These are phyloP conservation scores for Trichoplusia ni DNA, from an alignment of 1,140 invertebrate species.

Conservation along the genomic window DNA sequence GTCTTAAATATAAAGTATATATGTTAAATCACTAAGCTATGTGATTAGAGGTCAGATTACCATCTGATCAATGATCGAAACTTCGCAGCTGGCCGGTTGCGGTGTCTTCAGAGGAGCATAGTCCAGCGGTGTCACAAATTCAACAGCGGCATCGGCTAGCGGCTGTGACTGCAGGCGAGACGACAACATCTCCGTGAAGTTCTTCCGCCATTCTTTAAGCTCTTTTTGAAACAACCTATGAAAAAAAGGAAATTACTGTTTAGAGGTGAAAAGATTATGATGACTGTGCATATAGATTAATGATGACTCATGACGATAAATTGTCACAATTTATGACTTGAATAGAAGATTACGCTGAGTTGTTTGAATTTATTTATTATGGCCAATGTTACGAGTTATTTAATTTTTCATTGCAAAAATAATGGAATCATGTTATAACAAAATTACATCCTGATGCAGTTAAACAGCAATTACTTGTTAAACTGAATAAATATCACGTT, in stretches of 20 bases:
- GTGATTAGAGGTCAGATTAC: no score
- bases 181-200: constrained; percentile 40
- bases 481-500: no score
- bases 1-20: background rate
- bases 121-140: constrained; percentile 3
- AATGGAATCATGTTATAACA: no score
- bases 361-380: no score
- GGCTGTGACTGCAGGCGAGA: constrained; percentile 10
- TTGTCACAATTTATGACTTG: no score
- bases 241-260: background rate
- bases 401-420: no score
- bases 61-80: constrained; percentile 59
- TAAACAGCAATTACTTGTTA: no score
- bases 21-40: constrained; percentile 17
- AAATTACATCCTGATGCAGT: no score
- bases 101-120: constrained; percentile 40
- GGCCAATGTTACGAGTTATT: no score
- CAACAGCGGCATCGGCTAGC: background rate
- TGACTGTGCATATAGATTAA: background rate
- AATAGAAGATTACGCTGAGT: no score
- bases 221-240: constrained; percentile 48
- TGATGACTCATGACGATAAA: no score
- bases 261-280: background rate
- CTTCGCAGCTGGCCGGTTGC: constrained; percentile 47
- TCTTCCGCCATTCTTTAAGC: constrained; percentile 52